phyloP scores from a whole-genome alignment of 2,113 vertebrate genomes.

The Mastomys coucha region DNA sequence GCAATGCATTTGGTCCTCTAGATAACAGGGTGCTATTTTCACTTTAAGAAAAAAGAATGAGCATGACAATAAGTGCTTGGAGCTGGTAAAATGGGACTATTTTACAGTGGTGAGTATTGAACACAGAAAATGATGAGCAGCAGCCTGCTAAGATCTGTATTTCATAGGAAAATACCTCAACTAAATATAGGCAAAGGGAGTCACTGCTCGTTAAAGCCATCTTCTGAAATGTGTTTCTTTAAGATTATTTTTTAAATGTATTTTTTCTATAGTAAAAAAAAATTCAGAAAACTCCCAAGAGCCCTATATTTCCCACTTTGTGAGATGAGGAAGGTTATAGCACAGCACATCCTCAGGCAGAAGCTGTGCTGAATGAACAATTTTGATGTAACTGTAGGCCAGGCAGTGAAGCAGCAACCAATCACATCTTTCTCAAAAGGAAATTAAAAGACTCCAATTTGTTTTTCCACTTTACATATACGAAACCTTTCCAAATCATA shows the following conservation, averaged over 20 bases:
- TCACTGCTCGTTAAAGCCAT: constrained; percentile 36
- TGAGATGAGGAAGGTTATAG: not conserved
- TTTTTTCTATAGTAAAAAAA: constrained; percentile 53
- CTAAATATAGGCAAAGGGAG: constrained; percentile 49
- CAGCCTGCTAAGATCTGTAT: constrained; percentile 53
- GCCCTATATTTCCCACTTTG: rapidly evolving
- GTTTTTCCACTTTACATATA: constrained; percentile 6
- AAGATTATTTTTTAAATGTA: not conserved
- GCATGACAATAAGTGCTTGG: constrained; percentile 57
- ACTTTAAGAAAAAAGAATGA: constrained; percentile 51
- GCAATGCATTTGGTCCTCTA: constrained; percentile 61
- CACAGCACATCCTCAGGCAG: not conserved
- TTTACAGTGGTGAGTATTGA: constrained; percentile 59
- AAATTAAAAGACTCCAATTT: not conserved
- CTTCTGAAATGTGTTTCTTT: constrained; percentile 60
- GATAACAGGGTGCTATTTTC: constrained; percentile 56
- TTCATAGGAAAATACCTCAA: constrained; percentile 38
- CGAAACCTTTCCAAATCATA: not conserved
- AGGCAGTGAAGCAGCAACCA: not conserved
- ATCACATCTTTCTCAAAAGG: not conserved
- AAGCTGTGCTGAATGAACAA: not conserved
- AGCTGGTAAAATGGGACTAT: constrained; percentile 48
- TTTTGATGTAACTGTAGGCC: not conserved
- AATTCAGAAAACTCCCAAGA: not conserved
- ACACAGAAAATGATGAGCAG: constrained; percentile 49